Percentiles rank a stretch among this genome's conserved stretches.
Evolutionary conservation across 2,888 invertebrate genomes (phyloP).

Genomic region (Bellardia pandia): DNA sequence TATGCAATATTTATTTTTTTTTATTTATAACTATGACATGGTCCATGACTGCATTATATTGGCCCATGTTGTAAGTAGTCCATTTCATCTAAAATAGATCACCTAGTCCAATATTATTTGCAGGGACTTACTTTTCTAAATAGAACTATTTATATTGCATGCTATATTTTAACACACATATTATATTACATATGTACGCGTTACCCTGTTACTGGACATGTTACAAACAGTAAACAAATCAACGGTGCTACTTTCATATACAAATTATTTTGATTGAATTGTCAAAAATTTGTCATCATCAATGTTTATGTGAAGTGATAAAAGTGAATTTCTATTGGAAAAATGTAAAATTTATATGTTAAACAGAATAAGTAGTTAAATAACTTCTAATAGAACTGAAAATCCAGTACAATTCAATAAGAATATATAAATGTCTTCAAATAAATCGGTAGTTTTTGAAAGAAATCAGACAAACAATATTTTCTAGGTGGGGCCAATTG

Average conservation of each 20-base stretch:
- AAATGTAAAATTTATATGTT: conserved; percentile 27
- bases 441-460: not conserved
- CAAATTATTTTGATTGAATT: conserved; percentile 28
- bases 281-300: conserved; percentile 60
- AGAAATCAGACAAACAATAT: not conserved
- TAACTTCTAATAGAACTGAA: conserved; percentile 4
- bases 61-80: too few relatives aligned
- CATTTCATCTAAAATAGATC: too few relatives aligned
- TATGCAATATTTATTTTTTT: too few relatives aligned
- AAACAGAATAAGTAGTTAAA: not conserved
- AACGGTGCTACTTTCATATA: not conserved
- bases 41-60: too few relatives aligned
- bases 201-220: not conserved
- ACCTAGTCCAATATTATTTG: too few relatives aligned
- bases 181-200: not conserved
- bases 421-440: not conserved
- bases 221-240: not conserved
- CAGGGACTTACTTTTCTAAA: too few relatives aligned
- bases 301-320: conserved; percentile 9
- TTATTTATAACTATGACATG: too few relatives aligned
- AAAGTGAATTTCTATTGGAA: conserved; percentile 13
- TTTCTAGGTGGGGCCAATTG: conserved; percentile 36
- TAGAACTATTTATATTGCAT: not conserved
- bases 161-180: not conserved
- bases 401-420: not conserved